Conservation (phyloP, 1,140 invertebrate genomes). For the Drosophila baimaii region DNA sequence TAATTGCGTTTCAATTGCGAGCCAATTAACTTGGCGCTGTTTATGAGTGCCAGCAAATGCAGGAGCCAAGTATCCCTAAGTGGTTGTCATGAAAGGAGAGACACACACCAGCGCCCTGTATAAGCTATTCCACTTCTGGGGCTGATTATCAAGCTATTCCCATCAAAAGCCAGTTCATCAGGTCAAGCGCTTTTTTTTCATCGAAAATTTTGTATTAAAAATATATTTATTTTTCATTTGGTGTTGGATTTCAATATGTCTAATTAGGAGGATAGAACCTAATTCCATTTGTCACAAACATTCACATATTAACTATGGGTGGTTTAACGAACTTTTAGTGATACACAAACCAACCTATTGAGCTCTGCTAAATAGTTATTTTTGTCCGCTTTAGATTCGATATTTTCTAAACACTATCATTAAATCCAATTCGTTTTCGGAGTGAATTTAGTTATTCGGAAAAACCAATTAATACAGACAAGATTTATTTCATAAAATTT, state of each 20-base stretch:
- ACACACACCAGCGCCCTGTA: background rate
- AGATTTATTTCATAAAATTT: conserved; percentile 9
- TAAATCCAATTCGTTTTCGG: background rate
- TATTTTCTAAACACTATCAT: background rate
- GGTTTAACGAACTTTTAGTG: no score
- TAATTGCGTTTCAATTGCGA: conserved; percentile 76
- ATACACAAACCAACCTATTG: no score
- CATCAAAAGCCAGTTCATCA: background rate
- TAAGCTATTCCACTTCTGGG: background rate
- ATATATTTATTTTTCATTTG: background rate
- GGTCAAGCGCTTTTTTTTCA: conserved; percentile 1
- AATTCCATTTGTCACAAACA: background rate
- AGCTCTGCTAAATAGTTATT: background rate
- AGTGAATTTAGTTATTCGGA: background rate
- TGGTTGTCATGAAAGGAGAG: conserved; percentile 3
- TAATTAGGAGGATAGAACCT: background rate
- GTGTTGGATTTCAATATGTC: no score
- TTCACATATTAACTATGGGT: background rate
- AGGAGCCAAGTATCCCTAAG: background rate
- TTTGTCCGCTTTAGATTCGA: background rate
- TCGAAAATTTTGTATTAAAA: background rate
- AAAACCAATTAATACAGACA: conserved; percentile 10
- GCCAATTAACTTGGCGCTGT: conserved; percentile 61
- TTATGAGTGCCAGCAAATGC: conserved; percentile 21
- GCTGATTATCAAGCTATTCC: background rate